A percentile compares a stretch with the other conserved stretches of the same genome.
phyloP scores from a whole-genome alignment of 2,797 vertebrate genomes.

The Pipistrellus nathusii region DNA sequence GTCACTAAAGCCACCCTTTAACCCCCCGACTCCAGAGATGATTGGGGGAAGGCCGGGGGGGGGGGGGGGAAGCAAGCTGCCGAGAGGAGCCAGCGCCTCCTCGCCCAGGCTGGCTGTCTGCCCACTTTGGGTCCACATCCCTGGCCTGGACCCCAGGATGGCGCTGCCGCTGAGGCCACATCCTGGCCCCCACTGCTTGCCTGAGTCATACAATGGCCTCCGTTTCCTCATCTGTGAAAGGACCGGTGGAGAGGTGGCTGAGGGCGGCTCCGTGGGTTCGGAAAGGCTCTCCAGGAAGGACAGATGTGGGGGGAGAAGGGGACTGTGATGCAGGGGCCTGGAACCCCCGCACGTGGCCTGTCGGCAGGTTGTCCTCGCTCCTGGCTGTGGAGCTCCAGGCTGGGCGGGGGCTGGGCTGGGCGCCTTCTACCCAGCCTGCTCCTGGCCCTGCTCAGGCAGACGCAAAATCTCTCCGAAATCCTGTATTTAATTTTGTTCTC shows the following conservation, averaged over 20 bases:
- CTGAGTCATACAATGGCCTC: not conserved
- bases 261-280: not conserved
- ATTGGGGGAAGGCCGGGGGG: too few species aligned
- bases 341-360: rapidly evolving
- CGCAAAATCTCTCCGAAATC: slow-evolving; percentile 62
- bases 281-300: not conserved
- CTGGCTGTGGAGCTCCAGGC: not conserved
- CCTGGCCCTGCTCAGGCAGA: not conserved
- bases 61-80: too few species aligned
- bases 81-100: not conserved
- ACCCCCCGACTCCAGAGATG: not conserved
- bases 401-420: not conserved
- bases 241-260: not conserved
- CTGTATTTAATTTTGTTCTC: slow-evolving; percentile 76
- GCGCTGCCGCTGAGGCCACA: too few species aligned
- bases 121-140: not conserved
- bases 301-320: not conserved
- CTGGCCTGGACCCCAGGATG: not conserved
- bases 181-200: not conserved
- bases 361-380: not conserved
- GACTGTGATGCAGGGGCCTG: not conserved
- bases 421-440: not conserved
- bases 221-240: not conserved
- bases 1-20: not conserved
- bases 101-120: not conserved